A percentile compares a stretch with the other conserved stretches of the same genome.
phyloP scores from a whole-genome alignment of 2,113 vertebrate species.

The Leptosomus discolor region DNA sequence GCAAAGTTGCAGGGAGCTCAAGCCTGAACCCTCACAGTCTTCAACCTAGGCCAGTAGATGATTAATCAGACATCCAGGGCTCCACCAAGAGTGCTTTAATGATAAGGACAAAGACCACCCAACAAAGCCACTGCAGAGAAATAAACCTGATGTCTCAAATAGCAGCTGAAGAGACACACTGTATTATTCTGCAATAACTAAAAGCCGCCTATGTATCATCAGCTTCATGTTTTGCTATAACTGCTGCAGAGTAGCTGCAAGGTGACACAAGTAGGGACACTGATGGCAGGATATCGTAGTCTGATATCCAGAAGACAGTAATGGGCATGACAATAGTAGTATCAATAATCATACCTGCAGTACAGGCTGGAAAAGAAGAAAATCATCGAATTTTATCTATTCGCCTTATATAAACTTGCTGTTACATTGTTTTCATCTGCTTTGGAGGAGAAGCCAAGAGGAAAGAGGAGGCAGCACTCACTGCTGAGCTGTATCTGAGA shows the following conservation, averaged over 20 bases:
- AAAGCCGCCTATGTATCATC: background rate
- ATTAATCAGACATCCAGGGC: background rate
- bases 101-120: background rate
- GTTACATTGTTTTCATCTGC: background rate
- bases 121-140: background rate
- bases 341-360: background rate
- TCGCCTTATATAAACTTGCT: background rate
- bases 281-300: background rate
- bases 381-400: background rate
- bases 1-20: background rate
- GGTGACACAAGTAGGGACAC: background rate
- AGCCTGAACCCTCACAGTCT: background rate
- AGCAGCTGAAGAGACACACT: background rate
- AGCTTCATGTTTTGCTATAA: background rate
- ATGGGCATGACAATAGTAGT: background rate
- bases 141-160: background rate
- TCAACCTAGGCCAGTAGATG: background rate
- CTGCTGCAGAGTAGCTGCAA: background rate
- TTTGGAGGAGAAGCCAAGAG: background rate
- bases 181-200: background rate
- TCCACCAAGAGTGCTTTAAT: background rate
- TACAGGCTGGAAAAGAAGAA: background rate
- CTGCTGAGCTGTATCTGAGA: background rate
- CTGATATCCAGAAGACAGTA: background rate
- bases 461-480: background rate